These are phyloP conservation scores for Pygoscelis adeliae DNA, from an alignment of 2,113 vertebrate genomes.

Conservation along the genomic window DNA sequence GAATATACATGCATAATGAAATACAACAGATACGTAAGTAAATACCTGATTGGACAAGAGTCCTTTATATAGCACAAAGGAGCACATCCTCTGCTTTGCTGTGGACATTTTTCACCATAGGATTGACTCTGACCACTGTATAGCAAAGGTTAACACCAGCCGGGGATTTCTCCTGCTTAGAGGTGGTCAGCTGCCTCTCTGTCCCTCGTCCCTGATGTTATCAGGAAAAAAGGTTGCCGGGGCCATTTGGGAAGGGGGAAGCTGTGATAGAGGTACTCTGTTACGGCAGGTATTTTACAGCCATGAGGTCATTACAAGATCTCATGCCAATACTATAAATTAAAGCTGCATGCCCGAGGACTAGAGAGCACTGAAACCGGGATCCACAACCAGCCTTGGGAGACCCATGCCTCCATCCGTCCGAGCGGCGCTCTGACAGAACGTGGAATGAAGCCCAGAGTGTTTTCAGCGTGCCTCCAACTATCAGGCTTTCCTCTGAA, in stretches of 20 bases:
- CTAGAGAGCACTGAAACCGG: background rate
- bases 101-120: background rate
- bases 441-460: constrained; percentile 18
- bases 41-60: background rate
- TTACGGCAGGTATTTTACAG: background rate
- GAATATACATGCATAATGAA: background rate
- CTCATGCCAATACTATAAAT: background rate
- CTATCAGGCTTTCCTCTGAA: constrained; percentile 25
- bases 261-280: background rate
- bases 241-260: background rate
- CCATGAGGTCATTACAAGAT: background rate
- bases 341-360: background rate
- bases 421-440: background rate
- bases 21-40: background rate
- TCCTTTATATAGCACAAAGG: background rate
- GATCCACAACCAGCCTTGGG: background rate
- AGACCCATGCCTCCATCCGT: background rate
- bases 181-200: background rate
- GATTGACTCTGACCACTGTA: background rate
- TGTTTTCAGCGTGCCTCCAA: background rate
- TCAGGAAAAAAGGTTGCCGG: background rate
- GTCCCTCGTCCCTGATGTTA: background rate
- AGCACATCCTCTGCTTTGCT: background rate
- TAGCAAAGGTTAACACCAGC: background rate
- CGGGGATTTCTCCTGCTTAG: background rate